Evolutionary conservation across 2,888 invertebrate species (phyloP), one percentile per base, ranked within the genome.

Genomic region (Mechanitis mazaeus): DNA sequence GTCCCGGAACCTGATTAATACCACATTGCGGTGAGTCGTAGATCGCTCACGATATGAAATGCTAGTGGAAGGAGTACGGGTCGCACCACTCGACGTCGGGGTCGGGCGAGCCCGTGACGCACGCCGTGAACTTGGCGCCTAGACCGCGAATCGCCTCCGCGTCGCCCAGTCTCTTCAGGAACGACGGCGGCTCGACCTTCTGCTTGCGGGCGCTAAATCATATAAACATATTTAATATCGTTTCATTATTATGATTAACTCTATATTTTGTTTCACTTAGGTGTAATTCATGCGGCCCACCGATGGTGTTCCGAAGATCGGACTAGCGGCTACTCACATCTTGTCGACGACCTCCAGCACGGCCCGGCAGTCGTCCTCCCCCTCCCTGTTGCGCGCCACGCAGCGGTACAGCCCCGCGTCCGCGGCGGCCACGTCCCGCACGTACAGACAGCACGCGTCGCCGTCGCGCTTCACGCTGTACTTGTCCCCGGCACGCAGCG

Each of bases 81-180:
- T 6, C 47, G 0, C 31, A 50, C 90, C 90, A 90, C 60, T 97
- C 96, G 56, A 95, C 96, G 63, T 95, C 95, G 0, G 97, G 97
- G 61, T 96, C 96, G 0, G 97, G 97, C 62, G 92, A 92, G 63
- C 97, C 97, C 55, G 95, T 94, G 56, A 95, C 94, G 80, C 97
- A 97, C 60, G 97, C 97, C n/a, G 97, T 97, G 83, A 97, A 97
- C 85, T 96, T 96, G 60, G 95, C 97, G 54, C 95, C 93, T 94
- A 97, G 96, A 45, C 96, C 95, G 75, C 94, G 94, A 83, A 94
- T 94, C 59, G 96, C 93, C 81, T 97, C 97, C 50, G 94, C 94
- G 79, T 97, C 97, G 0, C 96, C 96, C 73, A 97, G 95, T 76
- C 94, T 94, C 90, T 97, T 97, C 73, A 97, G 87, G 92, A 97